phyloP scores from a whole-genome alignment of 2,113 vertebrate genomes.

The Triplophysa siluroides region DNA sequence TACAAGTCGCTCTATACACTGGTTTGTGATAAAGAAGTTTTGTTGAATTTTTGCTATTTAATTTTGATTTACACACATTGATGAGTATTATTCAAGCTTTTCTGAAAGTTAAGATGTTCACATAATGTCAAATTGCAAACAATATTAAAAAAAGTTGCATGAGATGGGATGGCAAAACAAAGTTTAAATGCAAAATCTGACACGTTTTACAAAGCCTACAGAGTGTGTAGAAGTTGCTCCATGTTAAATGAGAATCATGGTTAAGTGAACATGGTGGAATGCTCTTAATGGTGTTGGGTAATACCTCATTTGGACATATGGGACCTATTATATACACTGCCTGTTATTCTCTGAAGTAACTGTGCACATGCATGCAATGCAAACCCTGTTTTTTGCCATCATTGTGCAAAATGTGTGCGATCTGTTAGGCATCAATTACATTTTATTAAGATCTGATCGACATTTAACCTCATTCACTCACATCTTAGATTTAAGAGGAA shows the following conservation, averaged over 20 bases:
- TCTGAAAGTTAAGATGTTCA: not conserved
- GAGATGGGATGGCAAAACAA: not conserved
- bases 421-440: constrained; percentile 1
- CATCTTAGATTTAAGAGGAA: no score
- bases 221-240: not conserved
- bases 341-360: constrained; percentile 40
- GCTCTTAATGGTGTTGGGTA: constrained; percentile 47
- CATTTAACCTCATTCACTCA: not conserved
- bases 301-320: constrained; percentile 60
- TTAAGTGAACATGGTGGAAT: constrained; percentile 28
- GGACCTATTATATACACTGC: constrained; percentile 59
- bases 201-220: not conserved
- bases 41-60: not conserved
- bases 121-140: not conserved
- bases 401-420: constrained; percentile 19
- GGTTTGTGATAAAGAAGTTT: not conserved
- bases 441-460: constrained; percentile 19
- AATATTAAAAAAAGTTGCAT: not conserved
- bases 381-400: not conserved
- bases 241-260: constrained; percentile 40
- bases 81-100: not conserved
- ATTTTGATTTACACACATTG: not conserved
- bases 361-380: constrained; percentile 17
- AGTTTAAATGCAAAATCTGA: not conserved
- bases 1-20: not conserved